Evolutionary conservation across 2,888 invertebrate species (phyloP).

Genomic region (Liodrosophila aerea): DNA sequence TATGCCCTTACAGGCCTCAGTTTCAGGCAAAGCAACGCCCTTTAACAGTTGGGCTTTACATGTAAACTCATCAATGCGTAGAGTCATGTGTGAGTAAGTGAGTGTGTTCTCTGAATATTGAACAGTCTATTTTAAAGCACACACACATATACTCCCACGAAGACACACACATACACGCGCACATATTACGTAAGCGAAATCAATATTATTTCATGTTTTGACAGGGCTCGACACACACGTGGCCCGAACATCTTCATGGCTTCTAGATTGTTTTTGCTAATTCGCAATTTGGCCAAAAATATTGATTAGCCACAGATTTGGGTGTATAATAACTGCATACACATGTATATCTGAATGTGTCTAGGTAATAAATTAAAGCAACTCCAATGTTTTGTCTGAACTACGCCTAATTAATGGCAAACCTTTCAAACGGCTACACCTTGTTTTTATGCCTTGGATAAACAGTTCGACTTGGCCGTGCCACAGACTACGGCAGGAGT

Average conservation of each 20-base stretch:
- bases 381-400: constrained; percentile 73
- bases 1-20: too few species aligned
- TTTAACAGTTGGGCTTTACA: too few species aligned
- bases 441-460: constrained; percentile 47
- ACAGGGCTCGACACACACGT: constrained; percentile 37
- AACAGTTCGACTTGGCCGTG: constrained; percentile 35
- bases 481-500: neutral
- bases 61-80: too few species aligned
- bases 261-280: constrained; percentile 31
- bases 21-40: too few species aligned
- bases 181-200: constrained; percentile 34
- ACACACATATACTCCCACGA: constrained; percentile 3
- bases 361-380: constrained; percentile 66
- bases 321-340: too few species aligned
- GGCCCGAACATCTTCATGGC: constrained; percentile 6
- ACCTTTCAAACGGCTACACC: constrained; percentile 75
- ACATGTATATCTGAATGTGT: too few species aligned
- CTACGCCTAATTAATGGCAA: constrained; percentile 72
- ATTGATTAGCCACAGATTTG: constrained; percentile 32
- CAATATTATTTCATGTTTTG: constrained; percentile 43
- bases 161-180: neutral
- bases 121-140: constrained; percentile 23
- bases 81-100: too few species aligned
- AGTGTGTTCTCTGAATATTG: constrained; percentile 8
- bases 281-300: constrained; percentile 34